Conservation (phyloP, 2,113 vertebrate genomes). For the Xyliphius kryptos region DNA sequence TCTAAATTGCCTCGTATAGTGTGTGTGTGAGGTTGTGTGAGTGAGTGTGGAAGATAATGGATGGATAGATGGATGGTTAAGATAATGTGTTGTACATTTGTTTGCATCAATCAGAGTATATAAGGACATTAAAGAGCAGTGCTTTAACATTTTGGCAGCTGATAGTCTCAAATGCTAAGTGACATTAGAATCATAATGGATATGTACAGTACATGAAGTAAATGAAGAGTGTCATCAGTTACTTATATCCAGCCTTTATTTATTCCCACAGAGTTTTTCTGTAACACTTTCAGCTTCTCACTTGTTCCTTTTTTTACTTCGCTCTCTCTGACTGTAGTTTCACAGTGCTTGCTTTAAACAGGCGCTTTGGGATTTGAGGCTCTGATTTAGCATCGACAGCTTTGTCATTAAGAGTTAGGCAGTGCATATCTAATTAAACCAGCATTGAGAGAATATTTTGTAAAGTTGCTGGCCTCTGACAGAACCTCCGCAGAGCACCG, state of each 20-base stretch:
- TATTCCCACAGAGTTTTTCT: not conserved
- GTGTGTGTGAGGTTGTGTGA: no score
- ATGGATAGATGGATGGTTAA: no score
- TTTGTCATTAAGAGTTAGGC: conserved; percentile 39
- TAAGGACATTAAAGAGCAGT: no score
- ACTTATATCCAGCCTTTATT: not conserved
- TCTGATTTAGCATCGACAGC: conserved; percentile 38
- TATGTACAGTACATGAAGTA: no score
- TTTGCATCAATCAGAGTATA: no score
- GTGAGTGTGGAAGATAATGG: no score
- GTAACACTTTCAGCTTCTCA: conserved; percentile 17
- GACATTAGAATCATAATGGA: no score
- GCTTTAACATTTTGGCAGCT: no score
- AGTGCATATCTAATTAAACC: conserved; percentile 30
- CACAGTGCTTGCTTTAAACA: conserved; percentile 40
- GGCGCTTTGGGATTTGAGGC: conserved; percentile 30
- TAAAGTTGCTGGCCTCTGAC: not conserved
- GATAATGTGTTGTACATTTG: no score
- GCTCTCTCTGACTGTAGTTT: conserved; percentile 24
- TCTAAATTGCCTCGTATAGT: no score
- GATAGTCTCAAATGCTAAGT: no score
- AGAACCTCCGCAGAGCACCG: not conserved
- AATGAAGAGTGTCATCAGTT: no score
- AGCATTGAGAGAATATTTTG: not conserved
- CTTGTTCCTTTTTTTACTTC: not conserved